phyloP scores from a whole-genome alignment of 2,113 vertebrate genomes.

The Caloenas nicobarica region DNA sequence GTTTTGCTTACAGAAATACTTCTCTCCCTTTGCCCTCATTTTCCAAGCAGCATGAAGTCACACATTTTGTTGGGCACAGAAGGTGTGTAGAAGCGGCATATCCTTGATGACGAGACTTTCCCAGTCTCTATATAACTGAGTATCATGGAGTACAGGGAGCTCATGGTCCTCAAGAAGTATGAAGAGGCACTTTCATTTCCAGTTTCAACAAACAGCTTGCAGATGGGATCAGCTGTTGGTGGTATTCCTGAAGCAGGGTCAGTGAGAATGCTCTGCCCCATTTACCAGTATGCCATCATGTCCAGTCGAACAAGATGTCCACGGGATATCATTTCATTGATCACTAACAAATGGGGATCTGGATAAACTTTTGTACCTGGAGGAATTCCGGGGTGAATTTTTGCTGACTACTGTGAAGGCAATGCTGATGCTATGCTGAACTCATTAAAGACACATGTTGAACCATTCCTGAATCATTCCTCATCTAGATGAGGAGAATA shows the following conservation, averaged over 20 bases:
- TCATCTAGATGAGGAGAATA: neutral
- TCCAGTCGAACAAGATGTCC: neutral
- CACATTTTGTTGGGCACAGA: neutral
- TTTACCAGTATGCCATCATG: neutral
- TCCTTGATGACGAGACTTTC: neutral
- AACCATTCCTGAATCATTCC: neutral
- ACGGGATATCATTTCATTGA: neutral
- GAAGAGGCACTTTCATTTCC: neutral
- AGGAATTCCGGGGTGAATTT: neutral
- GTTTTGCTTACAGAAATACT: neutral
- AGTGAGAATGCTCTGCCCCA: neutral
- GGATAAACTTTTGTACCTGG: neutral
- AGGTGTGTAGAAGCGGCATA: neutral
- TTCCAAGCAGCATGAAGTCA: neutral
- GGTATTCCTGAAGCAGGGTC: neutral
- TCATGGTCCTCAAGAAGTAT: neutral
- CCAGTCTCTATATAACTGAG: neutral
- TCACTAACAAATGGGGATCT: neutral
- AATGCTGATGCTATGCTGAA: neutral
- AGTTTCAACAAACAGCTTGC: neutral
- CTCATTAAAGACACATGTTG: neutral
- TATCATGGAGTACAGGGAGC: neutral
- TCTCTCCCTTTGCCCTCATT: neutral
- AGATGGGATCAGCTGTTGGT: neutral
- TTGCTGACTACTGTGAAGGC: neutral